Conservation (phyloP, 2,797 vertebrate species). For the Lithobates sylvaticus region DNA sequence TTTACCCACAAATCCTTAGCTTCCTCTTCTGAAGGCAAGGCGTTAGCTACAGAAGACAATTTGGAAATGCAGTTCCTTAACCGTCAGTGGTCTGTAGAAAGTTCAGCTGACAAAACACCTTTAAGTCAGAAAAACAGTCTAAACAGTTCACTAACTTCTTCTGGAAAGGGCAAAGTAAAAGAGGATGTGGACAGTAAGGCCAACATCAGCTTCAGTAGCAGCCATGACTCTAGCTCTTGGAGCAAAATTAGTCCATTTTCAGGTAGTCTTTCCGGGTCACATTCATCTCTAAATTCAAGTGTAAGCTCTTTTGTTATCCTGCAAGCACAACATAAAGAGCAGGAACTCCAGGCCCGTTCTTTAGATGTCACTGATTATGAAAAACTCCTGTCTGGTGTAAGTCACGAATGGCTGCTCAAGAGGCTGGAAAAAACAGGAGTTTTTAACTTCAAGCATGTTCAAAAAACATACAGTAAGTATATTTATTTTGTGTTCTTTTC, state of each 20-base stretch:
- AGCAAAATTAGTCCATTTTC: conserved; percentile 50
- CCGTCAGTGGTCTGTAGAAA: background rate
- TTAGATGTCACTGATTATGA: conserved; percentile 81
- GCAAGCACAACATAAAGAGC: conserved; percentile 36
- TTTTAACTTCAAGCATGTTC: conserved; percentile 76
- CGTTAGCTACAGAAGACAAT: conserved; percentile 40
- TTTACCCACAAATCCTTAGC: conserved; percentile 5
- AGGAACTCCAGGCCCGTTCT: conserved; percentile 64
- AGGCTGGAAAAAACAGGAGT: conserved; percentile 77
- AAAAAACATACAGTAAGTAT: conserved; percentile 80
- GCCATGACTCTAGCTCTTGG: conserved; percentile 65
- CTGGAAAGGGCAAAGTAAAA: fast-evolving
- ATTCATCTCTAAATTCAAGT: conserved; percentile 57
- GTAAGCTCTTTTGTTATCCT: conserved; percentile 62
- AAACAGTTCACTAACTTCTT: background rate
- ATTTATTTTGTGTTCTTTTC: background rate
- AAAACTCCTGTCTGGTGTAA: conserved; percentile 86
- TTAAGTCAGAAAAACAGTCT: background rate
- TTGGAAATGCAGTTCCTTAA: conserved; percentile 45
- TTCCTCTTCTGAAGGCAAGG: fast-evolving
- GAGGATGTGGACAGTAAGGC: conserved; percentile 67
- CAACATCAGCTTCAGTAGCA: conserved; percentile 12
- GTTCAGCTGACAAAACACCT: fast-evolving
- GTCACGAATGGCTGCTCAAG: conserved; percentile 82
- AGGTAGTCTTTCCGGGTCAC: conserved; percentile 62